Evolutionary conservation across 2,888 invertebrate species (phyloP), one percentile per base, ranked within the genome.

Genomic region (Oxycera nigricornis): DNA sequence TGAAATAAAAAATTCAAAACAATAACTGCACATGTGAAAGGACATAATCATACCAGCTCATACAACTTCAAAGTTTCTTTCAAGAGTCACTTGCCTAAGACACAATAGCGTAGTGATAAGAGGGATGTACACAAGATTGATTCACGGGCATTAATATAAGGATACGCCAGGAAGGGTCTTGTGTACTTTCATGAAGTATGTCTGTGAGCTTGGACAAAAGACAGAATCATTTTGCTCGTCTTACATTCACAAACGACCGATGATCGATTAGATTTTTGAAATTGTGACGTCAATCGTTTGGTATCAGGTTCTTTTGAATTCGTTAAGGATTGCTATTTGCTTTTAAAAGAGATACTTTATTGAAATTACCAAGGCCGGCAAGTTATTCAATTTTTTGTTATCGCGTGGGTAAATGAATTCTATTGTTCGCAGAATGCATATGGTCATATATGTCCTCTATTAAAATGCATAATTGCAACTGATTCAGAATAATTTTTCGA

Each of bases 61-160:
- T 68, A 46, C 67, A 28, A 28, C 50, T 68, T 46, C 50, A 20
- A 68, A 68, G 67, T 68, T 68, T 68, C 14, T 26, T 17, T 68
- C 28, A 28, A 68, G 67, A 68, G 61, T 39, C 67, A 46, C 50
- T 46, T 46, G 26, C 67, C 24, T 20, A 11, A 26, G 26, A 68
- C 50, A 68, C 67, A 68, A 68, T 50, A 28, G 67, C 26, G 50
- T 50, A 17, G 22, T 26, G 46, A 68, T 68, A 46, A 50, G 50
- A 68, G 67, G n/a, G 67, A 68, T 68, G 39, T 68, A 50, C 46
- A 68, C 11, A 50, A 41, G 67, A 68, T 68, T 68, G 67, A 68
- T 68, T 68, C 67, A 46, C 50, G 67, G 67, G 39, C 28, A 50
- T 46, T 61, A 24, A 28, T 2, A 59, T 46, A 68, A 50, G 26